Conservation (phyloP, 2,888 invertebrate species). For the Penaeus monodon region DNA sequence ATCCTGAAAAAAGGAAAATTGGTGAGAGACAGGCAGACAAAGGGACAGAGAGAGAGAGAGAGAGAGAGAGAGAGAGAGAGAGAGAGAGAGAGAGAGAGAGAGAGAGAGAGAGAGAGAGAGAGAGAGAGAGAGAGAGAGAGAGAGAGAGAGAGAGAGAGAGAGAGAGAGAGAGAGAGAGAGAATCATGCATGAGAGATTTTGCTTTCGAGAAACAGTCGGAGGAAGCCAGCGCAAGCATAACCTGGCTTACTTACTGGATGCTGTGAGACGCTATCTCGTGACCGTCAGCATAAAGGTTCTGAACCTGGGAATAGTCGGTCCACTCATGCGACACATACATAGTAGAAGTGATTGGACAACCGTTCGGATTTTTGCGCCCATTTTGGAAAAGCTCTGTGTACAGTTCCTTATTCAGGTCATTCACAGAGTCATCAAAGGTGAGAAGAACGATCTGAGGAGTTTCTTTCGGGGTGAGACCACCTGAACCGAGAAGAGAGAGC, state of each 20-base stretch:
- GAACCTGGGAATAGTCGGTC: slow-evolving; percentile 98
- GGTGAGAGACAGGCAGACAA: background rate
- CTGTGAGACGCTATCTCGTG: slow-evolving; percentile 99
- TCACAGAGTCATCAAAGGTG: slow-evolving; percentile 94
- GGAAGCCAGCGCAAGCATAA: slow-evolving; percentile 1
- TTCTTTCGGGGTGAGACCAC: slow-evolving; percentile 69
- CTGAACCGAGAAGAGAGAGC: no score
- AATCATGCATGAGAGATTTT: background rate
- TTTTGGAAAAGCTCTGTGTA: slow-evolving; percentile 91
- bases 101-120: background rate
- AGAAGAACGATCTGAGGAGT: slow-evolving; percentile 92
- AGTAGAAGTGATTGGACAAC: slow-evolving; percentile 72
- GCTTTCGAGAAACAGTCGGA: background rate
- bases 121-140: background rate
- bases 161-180: background rate
- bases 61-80: background rate
- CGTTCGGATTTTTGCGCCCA: slow-evolving; percentile 85
- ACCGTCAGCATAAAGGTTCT: slow-evolving; percentile 92
- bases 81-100: background rate
- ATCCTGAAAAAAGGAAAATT: background rate
- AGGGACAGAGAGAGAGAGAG: background rate
- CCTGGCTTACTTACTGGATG: slow-evolving; percentile 71
- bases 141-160: no score
- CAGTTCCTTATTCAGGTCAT: slow-evolving; percentile 92
- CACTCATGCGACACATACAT: slow-evolving; percentile 79